phyloP scores from a whole-genome alignment of 2,797 vertebrate genomes.

The Botia almorhae region DNA sequence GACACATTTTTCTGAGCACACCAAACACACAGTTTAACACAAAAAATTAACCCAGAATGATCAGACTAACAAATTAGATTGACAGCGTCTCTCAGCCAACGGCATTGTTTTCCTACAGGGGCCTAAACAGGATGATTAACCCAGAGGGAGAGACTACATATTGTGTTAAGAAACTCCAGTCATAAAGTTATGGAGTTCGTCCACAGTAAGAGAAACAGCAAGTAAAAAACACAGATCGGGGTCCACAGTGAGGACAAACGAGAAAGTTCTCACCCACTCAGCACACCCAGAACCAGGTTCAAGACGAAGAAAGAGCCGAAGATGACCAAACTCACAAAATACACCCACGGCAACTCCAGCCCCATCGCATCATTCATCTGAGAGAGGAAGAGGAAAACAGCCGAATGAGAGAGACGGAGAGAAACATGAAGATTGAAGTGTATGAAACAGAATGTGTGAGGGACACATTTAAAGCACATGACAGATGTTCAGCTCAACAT shows the following conservation, averaged over 20 bases:
- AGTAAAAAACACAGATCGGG: neutral
- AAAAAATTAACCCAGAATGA: constrained; percentile 99
- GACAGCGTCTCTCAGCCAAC: constrained; percentile 94
- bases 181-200: neutral
- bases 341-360: constrained; percentile 99
- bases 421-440: neutral
- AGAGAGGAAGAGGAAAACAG: constrained; percentile 26
- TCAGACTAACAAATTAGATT: constrained; percentile 99
- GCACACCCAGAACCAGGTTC: constrained; percentile 99
- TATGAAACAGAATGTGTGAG: constrained; percentile 19
- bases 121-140: constrained; percentile 42
- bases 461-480: neutral
- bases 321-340: constrained; percentile 99
- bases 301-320: constrained; percentile 99
- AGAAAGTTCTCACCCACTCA: constrained; percentile 96
- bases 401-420: constrained; percentile 5
- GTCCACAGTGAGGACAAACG: constrained; percentile 77
- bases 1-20: too few species aligned
- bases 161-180: constrained; percentile 10
- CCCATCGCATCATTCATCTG: constrained; percentile 99
- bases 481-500: constrained; percentile 15
- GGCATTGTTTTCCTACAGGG: constrained; percentile 95
- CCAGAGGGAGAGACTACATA: constrained; percentile 71
- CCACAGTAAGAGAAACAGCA: constrained; percentile 1
- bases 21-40: constrained; percentile 99